These are phyloP conservation scores for Atta colombica DNA, from an alignment of 1,140 invertebrate genomes.

Conservation along the genomic window DNA sequence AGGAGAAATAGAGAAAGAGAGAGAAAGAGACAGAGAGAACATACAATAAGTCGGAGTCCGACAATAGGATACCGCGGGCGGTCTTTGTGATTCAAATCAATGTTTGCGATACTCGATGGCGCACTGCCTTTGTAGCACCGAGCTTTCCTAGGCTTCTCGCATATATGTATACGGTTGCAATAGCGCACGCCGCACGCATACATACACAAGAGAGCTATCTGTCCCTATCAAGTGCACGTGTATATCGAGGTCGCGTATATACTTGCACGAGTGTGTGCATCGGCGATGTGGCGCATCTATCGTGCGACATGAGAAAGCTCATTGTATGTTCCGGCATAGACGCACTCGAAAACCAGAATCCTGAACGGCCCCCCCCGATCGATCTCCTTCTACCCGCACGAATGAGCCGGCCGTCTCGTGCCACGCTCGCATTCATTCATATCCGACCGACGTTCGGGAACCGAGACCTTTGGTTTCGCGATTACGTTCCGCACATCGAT, in stretches of 20 bases:
- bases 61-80: constrained; percentile 83
- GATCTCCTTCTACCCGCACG: constrained; percentile 54
- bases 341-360: constrained; percentile 66
- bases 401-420: constrained; percentile 22
- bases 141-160: constrained; percentile 70
- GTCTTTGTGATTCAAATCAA: constrained; percentile 85
- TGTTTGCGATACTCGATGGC: constrained; percentile 84
- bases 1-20: constrained; percentile 68
- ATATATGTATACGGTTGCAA: constrained; percentile 17
- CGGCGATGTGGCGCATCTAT: constrained; percentile 29
- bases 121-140: constrained; percentile 77
- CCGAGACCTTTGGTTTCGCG: constrained; percentile 27
- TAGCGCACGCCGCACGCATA: not conserved
- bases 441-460: constrained; percentile 11
- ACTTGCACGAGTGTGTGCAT: constrained; percentile 8
- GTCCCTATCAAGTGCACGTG: constrained; percentile 19
- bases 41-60: constrained; percentile 81
- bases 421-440: constrained; percentile 44
- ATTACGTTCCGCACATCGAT: constrained; percentile 23
- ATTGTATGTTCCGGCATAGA: constrained; percentile 46
- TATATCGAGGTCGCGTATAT: constrained; percentile 25
- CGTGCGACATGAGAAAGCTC: constrained; percentile 64
- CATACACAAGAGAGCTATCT: not conserved
- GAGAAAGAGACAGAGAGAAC: constrained; percentile 55
- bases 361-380: constrained; percentile 41